Percentiles rank a stretch among this genome's conserved stretches.
These are phyloP conservation scores for Monoplex corrugatus DNA, from an alignment of 2,888 invertebrate genomes.

Conservation along the genomic window DNA sequence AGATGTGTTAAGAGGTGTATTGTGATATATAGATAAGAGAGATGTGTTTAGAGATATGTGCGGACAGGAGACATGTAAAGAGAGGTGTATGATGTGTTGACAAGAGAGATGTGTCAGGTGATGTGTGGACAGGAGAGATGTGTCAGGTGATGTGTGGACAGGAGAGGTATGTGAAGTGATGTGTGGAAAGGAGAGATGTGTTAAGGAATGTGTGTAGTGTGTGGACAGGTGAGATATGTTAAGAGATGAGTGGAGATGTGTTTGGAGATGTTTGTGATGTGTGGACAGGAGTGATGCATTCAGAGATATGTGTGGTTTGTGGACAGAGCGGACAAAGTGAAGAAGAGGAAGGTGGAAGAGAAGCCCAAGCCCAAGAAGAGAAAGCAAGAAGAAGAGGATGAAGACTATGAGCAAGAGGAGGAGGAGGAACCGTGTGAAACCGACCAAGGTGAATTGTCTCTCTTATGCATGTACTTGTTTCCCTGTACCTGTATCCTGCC, in stretches of 20 bases:
- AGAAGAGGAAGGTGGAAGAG: conserved; percentile 27
- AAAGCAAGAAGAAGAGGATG: conserved; percentile 14
- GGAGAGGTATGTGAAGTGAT: background rate
- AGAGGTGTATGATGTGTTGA: too few species aligned
- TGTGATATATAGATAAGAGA: too few species aligned
- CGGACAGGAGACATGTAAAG: too few species aligned
- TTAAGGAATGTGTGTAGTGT: background rate
- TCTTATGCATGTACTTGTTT: background rate
- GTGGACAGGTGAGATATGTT: background rate
- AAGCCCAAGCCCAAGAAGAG: background rate
- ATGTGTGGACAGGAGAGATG: background rate
- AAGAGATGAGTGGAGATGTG: background rate
- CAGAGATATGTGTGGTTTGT: background rate
- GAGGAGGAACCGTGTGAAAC: background rate
- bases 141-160: background rate
- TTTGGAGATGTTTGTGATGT: background rate
- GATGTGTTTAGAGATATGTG: too few species aligned
- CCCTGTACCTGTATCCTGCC: background rate
- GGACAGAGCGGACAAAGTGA: conserved; percentile 35
- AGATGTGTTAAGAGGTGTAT: too few species aligned
- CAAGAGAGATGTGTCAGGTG: too few species aligned
- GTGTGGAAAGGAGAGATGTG: background rate
- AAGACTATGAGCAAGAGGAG: background rate
- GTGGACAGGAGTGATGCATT: background rate
- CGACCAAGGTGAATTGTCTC: background rate